Conservation (phyloP, 2,113 vertebrate species). For the Macquaria australasica region DNA sequence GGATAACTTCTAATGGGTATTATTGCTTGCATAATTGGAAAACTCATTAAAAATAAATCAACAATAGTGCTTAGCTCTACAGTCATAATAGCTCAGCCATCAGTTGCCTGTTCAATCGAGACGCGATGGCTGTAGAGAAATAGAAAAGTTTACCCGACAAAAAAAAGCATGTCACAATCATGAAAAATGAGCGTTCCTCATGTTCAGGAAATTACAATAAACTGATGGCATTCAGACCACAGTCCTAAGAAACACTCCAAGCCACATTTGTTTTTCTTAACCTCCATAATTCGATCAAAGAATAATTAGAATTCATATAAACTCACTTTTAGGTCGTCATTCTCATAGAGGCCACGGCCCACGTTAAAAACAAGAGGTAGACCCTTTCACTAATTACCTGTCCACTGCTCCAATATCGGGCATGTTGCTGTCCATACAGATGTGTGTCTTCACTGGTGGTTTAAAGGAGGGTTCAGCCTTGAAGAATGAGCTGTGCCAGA, state of each 20-base stretch:
- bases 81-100: conserved; percentile 74
- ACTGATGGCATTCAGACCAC: conserved; percentile 16
- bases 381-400: conserved; percentile 27
- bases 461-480: conserved; percentile 25
- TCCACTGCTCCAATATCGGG: background rate
- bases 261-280: conserved; percentile 12
- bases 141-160: conserved; percentile 15
- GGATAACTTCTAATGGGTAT: conserved; percentile 76
- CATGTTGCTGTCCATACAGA: conserved; percentile 42
- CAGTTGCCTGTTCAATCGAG: conserved; percentile 71
- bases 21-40: conserved; percentile 80
- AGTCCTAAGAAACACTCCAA: background rate
- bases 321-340: background rate
- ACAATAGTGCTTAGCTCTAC: conserved; percentile 77
- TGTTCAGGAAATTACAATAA: conserved; percentile 29
- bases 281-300: conserved; percentile 15
- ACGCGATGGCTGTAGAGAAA: conserved; percentile 49
- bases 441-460: conserved; percentile 37
- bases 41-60: conserved; percentile 85
- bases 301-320: conserved; percentile 33
- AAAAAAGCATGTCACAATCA: conserved; percentile 21
- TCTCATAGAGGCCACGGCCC: conserved; percentile 16
- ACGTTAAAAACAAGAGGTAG: background rate
- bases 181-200: conserved; percentile 33
- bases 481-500: conserved; percentile 65